Percentiles rank a stretch among this genome's conserved stretches.
Evolutionary conservation across 2,113 vertebrate species (phyloP).

Genomic region (Vombatus ursinus): DNA sequence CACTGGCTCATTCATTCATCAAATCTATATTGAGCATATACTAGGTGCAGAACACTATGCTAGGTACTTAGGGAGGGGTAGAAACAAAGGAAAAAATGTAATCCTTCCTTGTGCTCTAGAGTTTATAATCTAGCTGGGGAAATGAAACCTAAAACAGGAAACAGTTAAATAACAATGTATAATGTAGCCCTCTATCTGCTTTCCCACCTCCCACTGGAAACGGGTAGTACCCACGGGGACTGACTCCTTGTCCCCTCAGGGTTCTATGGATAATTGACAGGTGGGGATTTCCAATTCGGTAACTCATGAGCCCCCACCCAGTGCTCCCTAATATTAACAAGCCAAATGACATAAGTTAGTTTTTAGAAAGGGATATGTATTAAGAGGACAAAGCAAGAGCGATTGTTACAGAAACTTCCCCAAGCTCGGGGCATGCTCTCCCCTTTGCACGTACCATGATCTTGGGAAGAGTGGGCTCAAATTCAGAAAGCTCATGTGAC

Average conservation of each 20-base stretch:
- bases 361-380: neutral
- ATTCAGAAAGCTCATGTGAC: neutral
- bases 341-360: neutral
- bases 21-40: neutral
- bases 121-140: neutral
- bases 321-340: neutral
- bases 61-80: neutral
- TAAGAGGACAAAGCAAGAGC: neutral
- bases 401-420: neutral
- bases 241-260: neutral
- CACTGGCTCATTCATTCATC: neutral
- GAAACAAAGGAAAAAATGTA: neutral
- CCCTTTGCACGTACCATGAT: neutral
- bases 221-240: neutral
- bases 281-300: neutral
- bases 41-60: neutral
- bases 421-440: neutral
- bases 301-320: neutral
- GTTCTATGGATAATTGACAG: neutral
- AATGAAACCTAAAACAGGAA: neutral
- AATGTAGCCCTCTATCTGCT: neutral
- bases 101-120: neutral
- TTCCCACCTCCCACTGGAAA: neutral
- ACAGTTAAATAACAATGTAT: neutral
- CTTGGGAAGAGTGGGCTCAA: neutral